A percentile compares a stretch with the other conserved stretches of the same genome.
Evolutionary conservation across 2,113 vertebrate species (phyloP).

Genomic region (Antigone vipio): DNA sequence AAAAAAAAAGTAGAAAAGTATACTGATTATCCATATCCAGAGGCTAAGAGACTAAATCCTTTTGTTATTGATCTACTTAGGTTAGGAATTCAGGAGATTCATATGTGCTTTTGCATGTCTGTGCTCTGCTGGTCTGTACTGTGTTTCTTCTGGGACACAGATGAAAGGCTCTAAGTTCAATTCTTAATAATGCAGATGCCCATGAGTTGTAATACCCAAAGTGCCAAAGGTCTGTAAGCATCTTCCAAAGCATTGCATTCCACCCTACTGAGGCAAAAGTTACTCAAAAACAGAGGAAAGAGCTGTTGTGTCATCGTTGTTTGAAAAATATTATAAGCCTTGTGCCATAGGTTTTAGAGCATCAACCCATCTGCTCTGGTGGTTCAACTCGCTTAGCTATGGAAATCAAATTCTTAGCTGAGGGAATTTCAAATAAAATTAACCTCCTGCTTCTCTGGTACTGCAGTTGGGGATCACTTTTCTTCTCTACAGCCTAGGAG

Average conservation of each 20-base stretch:
- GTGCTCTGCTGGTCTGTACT: background rate
- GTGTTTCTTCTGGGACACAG: background rate
- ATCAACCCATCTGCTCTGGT: background rate
- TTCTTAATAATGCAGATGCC: background rate
- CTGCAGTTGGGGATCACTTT: background rate
- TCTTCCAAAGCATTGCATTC: background rate
- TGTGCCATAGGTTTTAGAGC: background rate
- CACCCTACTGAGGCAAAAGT: background rate
- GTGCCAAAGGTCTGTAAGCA: background rate
- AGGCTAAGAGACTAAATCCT: background rate
- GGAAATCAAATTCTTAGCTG: background rate
- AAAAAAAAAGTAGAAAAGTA: background rate
- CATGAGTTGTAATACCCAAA: background rate
- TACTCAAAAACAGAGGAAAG: background rate
- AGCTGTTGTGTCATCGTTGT: background rate
- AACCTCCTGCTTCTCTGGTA: background rate
- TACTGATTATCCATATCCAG: background rate
- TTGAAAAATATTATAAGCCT: background rate
- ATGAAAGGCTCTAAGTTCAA: background rate
- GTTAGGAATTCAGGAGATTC: background rate
- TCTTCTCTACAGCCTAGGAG: background rate
- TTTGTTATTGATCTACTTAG: background rate
- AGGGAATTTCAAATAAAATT: constrained; percentile 30
- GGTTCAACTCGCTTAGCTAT: background rate
- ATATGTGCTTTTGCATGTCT: background rate